Evolutionary conservation across 2,888 invertebrate species (phyloP), one percentile per base, ranked within the genome.

Genomic region (Temnothorax rugatulus): DNA sequence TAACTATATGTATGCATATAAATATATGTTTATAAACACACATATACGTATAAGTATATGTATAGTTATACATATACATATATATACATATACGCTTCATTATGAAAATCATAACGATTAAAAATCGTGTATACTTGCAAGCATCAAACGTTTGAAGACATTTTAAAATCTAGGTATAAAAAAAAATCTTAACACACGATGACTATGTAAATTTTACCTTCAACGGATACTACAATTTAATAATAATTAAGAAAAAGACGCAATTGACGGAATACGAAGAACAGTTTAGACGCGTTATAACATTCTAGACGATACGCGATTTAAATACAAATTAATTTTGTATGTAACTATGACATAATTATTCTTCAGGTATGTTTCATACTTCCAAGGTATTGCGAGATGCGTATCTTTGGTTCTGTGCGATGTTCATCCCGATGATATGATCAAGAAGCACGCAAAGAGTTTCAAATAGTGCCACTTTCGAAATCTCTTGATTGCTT

Each of bases 1-100:
- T 52, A 77, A 79, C 52, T 84, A 85, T 83, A 85, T 34, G 68
- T 77, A 77, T 52, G 5, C 34, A 38, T 38, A 71, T 34, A 54
- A 25, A 63, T 52, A 21, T 47, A 18, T 47, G 29, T 66, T 11
- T 38, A 21, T n/a, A 63, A 63, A 47, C 29, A 47, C 1, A 66
- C 25, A 29, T 47, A 9, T 25, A 25, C 25, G 29, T 66, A 25
- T 18, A 18, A 13, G 21, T 15, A 29, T 15, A 59, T 25, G 13
- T 15, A 8, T 25, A 15, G 15, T 15, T 66, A 64, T 15, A 66
- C 7, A 9, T 63, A 9, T 63, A 63, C 11, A 63, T 38, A 38
- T 38, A 38, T 38, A 75, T 34, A 57, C n/a, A 59, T 59, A 63
- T 44, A 44, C 61, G 52, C 50, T 83, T 71, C 73, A 57, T 59